Evolutionary conservation across 1,140 invertebrate genomes (phyloP).

Genomic region (Neelides sp.): DNA sequence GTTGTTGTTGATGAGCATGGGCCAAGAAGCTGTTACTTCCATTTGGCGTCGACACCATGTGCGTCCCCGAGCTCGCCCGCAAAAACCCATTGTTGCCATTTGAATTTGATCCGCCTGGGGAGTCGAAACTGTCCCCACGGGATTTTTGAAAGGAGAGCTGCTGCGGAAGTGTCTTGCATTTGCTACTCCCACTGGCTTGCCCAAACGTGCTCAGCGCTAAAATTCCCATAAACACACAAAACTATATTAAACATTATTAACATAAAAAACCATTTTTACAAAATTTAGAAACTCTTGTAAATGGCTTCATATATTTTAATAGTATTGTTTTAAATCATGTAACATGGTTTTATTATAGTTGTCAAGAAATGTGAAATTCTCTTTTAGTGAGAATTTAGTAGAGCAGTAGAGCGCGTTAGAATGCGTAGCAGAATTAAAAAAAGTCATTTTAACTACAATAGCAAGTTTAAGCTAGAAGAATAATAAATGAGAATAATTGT

Average conservation of each 20-base stretch:
- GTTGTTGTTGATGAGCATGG: constrained; percentile 3
- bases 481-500: too few relatives aligned
- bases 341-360: too few relatives aligned
- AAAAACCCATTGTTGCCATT: constrained; percentile 15
- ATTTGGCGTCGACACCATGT: constrained; percentile 27
- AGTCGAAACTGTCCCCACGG: constrained; percentile 27
- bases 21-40: constrained; percentile 24
- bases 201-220: constrained; percentile 30
- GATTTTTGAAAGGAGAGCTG: constrained; percentile 30
- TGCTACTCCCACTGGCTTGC: constrained; percentile 22
- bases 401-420: too few relatives aligned
- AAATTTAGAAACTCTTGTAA: background rate
- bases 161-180: constrained; percentile 31
- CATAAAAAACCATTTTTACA: background rate
- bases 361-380: too few relatives aligned
- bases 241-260: background rate
- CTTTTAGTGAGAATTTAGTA: too few relatives aligned
- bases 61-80: constrained; percentile 9
- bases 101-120: background rate
- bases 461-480: too few relatives aligned
- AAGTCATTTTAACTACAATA: too few relatives aligned
- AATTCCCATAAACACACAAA: background rate
- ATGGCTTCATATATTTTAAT: background rate
- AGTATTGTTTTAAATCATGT: too few relatives aligned
- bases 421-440: too few relatives aligned